Evolutionary conservation across 2,113 vertebrate species (phyloP), one percentile per base, ranked within the genome.

Genomic region (Smithornis capensis): DNA sequence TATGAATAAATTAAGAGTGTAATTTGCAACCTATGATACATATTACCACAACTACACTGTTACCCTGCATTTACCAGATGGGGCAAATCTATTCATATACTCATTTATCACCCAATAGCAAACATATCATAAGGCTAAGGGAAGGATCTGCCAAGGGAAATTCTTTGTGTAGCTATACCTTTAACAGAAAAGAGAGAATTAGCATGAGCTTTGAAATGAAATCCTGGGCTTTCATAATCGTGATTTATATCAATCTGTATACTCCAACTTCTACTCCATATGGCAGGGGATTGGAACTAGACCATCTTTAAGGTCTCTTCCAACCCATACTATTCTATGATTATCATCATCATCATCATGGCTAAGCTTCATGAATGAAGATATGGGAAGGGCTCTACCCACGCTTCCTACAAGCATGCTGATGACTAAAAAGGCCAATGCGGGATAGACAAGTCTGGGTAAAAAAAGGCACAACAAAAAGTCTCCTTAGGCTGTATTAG

Each of bases 91-190:
- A 50, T 55, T 50, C 55, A 57, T 15, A 12, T 5, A 15, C 24
- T 13, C 29, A 64, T 38, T 24, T 56, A 24, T 31, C 24, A 86
- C 31, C 56, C 25, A 40, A n/a, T 0, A 83, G 37, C 22, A 19
- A 86, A 15, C 0, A 0, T 10, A 47, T 8, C 28, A 53, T 27
- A 62, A 83, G 70, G 28, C 50, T 57, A 29, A 0, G 0, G 31
- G 28, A 23, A 77, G 44, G 3, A 3, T 8, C 37, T 40, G 76
- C 22, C 45, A 69, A 52, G 21, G 16, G 10, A 69, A 62, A n/a
- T 44, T 59, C 33, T 55, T 75, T 64, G 11, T 53, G 35, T 7
- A 87, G 49, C 19, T 33, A 55, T 4, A 42, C 19, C 22, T 55
- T 70, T 22, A 65, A 37, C 15, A 83, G 52, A 42, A 75, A 69